phyloP scores from a whole-genome alignment of 2,888 invertebrate species.

The Schizaphis graminum region DNA sequence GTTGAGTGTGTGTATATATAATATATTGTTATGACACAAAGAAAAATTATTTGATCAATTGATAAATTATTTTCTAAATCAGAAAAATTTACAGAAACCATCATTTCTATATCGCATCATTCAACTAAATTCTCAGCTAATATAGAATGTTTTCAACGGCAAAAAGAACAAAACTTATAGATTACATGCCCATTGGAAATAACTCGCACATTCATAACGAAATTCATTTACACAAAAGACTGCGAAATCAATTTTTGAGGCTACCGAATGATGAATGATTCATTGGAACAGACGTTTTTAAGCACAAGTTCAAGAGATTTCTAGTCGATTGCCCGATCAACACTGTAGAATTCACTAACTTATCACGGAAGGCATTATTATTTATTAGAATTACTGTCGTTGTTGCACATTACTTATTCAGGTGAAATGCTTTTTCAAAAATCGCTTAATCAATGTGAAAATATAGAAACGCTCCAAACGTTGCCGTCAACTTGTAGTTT shows the following conservation, averaged over 20 bases:
- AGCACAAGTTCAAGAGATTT: slow-evolving; percentile 8
- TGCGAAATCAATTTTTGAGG: background rate
- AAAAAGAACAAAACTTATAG: slow-evolving; percentile 19
- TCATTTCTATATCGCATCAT: background rate
- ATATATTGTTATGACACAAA: background rate
- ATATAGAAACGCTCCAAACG: background rate
- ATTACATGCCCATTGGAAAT: background rate
- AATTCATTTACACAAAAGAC: slow-evolving; percentile 2
- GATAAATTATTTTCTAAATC: slow-evolving; percentile 1
- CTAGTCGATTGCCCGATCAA: background rate
- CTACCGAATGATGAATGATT: background rate
- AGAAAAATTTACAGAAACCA: background rate
- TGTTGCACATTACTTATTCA: background rate
- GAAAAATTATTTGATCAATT: background rate
- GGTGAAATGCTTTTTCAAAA: background rate
- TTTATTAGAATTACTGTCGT: background rate
- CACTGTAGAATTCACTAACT: background rate
- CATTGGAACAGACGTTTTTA: background rate
- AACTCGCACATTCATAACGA: background rate
- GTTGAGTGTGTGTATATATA: background rate
- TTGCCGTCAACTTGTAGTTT: background rate
- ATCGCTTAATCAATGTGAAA: background rate
- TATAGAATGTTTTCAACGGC: background rate
- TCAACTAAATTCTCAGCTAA: background rate
- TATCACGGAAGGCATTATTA: background rate